Evolutionary conservation across 2,888 invertebrate species (phyloP).

Genomic region (Aproaerema taeniolella): DNA sequence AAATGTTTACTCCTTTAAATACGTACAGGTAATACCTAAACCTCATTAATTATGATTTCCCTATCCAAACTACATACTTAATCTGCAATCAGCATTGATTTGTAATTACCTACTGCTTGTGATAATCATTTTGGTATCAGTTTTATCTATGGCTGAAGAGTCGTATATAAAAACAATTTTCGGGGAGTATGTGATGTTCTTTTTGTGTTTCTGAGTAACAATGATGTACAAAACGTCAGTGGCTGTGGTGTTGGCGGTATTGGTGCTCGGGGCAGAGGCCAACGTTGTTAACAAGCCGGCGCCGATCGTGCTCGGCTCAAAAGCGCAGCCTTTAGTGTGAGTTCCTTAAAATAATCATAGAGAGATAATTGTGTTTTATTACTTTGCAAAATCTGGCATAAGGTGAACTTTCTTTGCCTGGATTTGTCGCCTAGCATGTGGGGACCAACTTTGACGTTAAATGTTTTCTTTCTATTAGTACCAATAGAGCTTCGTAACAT

Average conservation of each 20-base stretch:
- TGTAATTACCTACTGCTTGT: slow-evolving; percentile 10
- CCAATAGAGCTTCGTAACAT: no score
- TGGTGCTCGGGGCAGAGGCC: slow-evolving; percentile 47
- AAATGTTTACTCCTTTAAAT: background rate
- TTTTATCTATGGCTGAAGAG: slow-evolving; percentile 12
- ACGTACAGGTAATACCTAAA: slow-evolving; percentile 15
- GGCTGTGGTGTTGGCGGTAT: slow-evolving; percentile 36
- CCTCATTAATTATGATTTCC: slow-evolving; percentile 43
- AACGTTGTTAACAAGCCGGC: slow-evolving; percentile 25
- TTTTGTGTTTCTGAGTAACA: no score
- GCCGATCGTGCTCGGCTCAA: slow-evolving; percentile 22
- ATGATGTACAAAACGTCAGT: slow-evolving; percentile 45
- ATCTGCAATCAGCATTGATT: slow-evolving; percentile 21
- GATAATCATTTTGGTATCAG: background rate
- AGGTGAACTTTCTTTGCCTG: no score
- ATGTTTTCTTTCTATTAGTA: no score
- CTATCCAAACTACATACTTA: slow-evolving; percentile 15
- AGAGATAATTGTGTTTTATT: no score
- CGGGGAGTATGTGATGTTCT: no score
- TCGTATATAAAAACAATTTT: slow-evolving; percentile 33
- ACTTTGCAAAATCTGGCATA: no score
- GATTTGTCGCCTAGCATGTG: no score
- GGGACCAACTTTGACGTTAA: no score
- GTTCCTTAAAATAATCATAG: slow-evolving; percentile 18
- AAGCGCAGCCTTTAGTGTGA: slow-evolving; percentile 25